Conservation (phyloP, 2,797 vertebrate species). For the Hypotaenidia philippensis region DNA sequence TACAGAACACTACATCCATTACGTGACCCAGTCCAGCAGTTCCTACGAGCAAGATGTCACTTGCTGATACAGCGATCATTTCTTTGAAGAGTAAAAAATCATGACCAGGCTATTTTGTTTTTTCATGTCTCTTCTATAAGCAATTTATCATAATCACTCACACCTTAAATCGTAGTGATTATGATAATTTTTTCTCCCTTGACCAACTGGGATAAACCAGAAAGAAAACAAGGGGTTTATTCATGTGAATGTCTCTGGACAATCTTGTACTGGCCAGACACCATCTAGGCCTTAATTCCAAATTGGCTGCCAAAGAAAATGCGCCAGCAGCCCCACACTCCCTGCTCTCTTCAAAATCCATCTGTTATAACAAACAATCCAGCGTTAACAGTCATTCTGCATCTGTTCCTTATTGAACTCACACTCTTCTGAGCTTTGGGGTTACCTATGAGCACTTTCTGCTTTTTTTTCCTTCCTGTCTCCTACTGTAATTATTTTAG, state of each 20-base stretch:
- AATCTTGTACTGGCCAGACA: not conserved
- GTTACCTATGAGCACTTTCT: not conserved
- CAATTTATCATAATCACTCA: not conserved
- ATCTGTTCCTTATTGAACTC: not conserved
- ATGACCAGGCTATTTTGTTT: not conserved
- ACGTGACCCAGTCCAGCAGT: not conserved
- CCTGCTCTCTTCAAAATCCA: constrained; percentile 20
- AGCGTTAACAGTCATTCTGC: not conserved
- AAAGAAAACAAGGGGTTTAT: not conserved
- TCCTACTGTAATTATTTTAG: not conserved
- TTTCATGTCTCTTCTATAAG: not conserved
- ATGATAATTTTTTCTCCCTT: not conserved
- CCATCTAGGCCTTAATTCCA: not conserved
- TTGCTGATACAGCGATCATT: not conserved
- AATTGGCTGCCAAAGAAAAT: not conserved
- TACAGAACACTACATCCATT: not conserved
- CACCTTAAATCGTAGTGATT: not conserved
- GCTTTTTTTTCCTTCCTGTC: not conserved
- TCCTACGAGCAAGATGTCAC: not conserved
- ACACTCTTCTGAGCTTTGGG: not conserved
- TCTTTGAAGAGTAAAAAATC: not conserved
- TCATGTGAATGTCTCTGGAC: not conserved
- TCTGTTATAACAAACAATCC: not conserved
- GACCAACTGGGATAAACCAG: not conserved
- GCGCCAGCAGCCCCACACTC: not conserved